Base-by-base conservation (phyloP, 2,888 invertebrate species). In the Pristionchus entomophagus region DNA sequence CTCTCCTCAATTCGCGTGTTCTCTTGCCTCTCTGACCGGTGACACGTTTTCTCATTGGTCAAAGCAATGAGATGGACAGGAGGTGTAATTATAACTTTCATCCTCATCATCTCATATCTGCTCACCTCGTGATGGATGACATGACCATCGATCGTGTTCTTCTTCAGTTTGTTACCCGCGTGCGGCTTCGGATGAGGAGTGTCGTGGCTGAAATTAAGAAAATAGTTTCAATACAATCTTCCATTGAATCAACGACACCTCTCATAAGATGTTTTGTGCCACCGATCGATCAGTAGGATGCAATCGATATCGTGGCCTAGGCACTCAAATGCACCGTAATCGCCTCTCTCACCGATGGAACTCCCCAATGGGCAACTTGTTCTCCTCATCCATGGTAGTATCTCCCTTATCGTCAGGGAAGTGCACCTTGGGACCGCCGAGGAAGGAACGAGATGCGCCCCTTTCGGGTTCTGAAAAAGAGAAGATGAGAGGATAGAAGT, bases 121-220 rank as follows among this genome's bases (percentile, higher is more conserved):
- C 8, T 22, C 12, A 88, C 89, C 26, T 91, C 91, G 65, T 91
- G 92, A 49, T 89, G 92, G 51, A 94, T 93, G 81, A 94, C 93
- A 88, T 94, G 94, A 85, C 94, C 94, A 89, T 94, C 94, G 77
- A 94, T 93, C 65, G 89, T 89, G 69, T 90, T 88, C 88, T 91
- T 92, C 86, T 93, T 92, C 59, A 88, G 84, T 29, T 90, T 91
- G n/a, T n/a, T n/a, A 26, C 88, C 86, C 3, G 82, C 82, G 45
- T 89, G 88, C 6, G 91, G 90, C 86, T 94, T 94, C 62, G 99
- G 99, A 95, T 99, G 99, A 87, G 99, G 99, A 85, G 99, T 99
- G 94, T 99, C 98, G 95, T 99, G 98, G 83, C 99, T 83, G 49
- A 17, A 53, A 17, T n/a, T n/a, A 32, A 62, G 17, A 62, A 3